Conservation (phyloP, 1,140 invertebrate genomes). For the Nilaparvata lugens region DNA sequence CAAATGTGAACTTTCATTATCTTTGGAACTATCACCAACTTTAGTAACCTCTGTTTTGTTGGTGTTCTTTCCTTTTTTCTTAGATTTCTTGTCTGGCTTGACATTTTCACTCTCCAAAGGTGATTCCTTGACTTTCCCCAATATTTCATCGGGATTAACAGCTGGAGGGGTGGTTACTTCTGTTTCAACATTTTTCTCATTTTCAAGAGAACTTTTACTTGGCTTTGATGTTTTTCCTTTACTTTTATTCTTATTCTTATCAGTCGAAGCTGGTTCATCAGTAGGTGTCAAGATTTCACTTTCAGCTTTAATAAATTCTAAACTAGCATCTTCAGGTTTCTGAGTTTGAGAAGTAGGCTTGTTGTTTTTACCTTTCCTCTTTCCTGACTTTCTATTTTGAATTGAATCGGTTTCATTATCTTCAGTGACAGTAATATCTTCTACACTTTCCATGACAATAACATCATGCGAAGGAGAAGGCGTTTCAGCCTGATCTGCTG, state of each 20-base stretch:
- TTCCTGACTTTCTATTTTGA: not conserved
- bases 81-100: no score
- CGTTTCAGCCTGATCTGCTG: slow-evolving; percentile 5
- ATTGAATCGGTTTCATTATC: not conserved
- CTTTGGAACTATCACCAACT: no score
- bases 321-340: not conserved
- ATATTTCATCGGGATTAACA: no score
- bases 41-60: no score
- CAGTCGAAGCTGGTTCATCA: not conserved
- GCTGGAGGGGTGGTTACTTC: no score
- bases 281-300: not conserved
- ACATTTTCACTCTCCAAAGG: no score
- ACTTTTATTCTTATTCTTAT: not conserved
- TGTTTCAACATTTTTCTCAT: no score
- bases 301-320: not conserved
- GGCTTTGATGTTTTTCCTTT: not conserved
- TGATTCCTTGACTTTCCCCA: no score
- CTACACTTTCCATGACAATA: not conserved
- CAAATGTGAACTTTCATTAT: no score
- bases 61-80: no score
- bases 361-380: not conserved
- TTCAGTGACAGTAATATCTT: not conserved
- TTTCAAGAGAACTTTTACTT: not conserved
- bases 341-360: not conserved
- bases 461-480: slow-evolving; percentile 32